These are phyloP conservation scores for Eupeodes luniger DNA, from an alignment of 2,888 invertebrate species.

Conservation along the genomic window DNA sequence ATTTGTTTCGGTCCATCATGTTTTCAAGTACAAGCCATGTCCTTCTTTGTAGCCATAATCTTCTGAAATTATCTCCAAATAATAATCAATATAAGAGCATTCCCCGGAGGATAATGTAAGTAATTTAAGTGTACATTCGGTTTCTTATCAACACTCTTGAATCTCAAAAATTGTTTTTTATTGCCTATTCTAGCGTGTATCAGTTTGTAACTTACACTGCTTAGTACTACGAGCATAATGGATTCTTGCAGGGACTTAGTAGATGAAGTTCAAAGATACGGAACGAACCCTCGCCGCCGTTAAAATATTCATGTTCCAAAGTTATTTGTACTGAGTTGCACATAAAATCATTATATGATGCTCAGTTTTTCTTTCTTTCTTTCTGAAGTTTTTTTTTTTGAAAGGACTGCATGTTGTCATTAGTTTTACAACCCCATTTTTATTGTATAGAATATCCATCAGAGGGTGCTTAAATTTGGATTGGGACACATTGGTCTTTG, in stretches of 20 bases:
- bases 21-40: constrained; percentile 11
- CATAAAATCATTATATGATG: constrained; percentile 60
- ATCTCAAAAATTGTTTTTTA: constrained; percentile 71
- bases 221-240: constrained; percentile 35
- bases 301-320: constrained; percentile 34
- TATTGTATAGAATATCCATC: not conserved
- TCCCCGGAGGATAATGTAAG: constrained; percentile 58
- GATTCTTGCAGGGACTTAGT: constrained; percentile 44
- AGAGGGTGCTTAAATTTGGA: constrained; percentile 62
- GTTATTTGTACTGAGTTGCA: not conserved
- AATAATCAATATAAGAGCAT: constrained; percentile 62
- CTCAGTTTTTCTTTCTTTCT: constrained; percentile 40
- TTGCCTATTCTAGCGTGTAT: constrained; percentile 62
- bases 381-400: not conserved
- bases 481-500: constrained; percentile 70
- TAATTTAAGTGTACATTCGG: constrained; percentile 63
- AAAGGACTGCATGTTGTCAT: constrained; percentile 58
- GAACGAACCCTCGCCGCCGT: constrained; percentile 48
- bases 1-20: constrained; percentile 9
- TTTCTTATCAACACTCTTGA: constrained; percentile 65
- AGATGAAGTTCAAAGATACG: constrained; percentile 49
- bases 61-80: constrained; percentile 50
- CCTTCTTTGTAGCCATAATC: constrained; percentile 33
- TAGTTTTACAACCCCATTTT: constrained; percentile 69
- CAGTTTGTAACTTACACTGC: constrained; percentile 61